A percentile compares a stretch with the other conserved stretches of the same genome.
Evolutionary conservation across 1,140 invertebrate genomes (phyloP).

Genomic region (Nasonia giraulti): DNA sequence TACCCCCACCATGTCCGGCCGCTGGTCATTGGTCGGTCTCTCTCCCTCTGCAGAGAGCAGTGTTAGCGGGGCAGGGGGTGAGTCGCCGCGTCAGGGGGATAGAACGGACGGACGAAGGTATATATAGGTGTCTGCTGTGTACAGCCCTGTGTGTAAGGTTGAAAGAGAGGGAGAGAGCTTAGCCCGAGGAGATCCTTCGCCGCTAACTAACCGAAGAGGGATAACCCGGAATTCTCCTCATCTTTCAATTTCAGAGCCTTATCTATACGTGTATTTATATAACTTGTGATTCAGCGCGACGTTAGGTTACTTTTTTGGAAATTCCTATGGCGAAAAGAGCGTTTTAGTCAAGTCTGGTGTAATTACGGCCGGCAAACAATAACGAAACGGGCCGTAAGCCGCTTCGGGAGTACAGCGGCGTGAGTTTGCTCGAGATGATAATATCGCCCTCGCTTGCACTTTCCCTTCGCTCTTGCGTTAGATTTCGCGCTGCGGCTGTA

Average conservation of each 20-base stretch:
- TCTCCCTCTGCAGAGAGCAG: not conserved
- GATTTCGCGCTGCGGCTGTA: constrained; percentile 53
- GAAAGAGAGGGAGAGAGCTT: constrained; percentile 8
- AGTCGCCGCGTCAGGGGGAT: not conserved
- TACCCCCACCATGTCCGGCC: constrained; percentile 63
- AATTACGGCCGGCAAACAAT: constrained; percentile 50
- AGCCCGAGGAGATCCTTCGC: constrained; percentile 58
- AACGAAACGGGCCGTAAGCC: constrained; percentile 60
- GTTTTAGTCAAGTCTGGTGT: not conserved
- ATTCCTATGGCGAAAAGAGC: no score
- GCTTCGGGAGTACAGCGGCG: constrained; percentile 52
- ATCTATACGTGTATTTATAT: no score
- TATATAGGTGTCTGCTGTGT: no score
- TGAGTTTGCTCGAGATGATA: constrained; percentile 70
- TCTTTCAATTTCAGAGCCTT: constrained; percentile 42
- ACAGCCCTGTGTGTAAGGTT: no score
- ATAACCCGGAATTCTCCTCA: constrained; percentile 60
- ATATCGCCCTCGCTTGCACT: constrained; percentile 61
- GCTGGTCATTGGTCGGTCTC: constrained; percentile 70
- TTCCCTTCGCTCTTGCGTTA: constrained; percentile 67
- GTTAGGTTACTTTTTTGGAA: no score
- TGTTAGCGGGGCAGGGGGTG: not conserved
- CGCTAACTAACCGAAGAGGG: constrained; percentile 71
- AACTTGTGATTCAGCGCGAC: no score
- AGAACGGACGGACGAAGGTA: not conserved